Conservation (phyloP, 2,888 invertebrate species). For the Cheilosia urbana region DNA sequence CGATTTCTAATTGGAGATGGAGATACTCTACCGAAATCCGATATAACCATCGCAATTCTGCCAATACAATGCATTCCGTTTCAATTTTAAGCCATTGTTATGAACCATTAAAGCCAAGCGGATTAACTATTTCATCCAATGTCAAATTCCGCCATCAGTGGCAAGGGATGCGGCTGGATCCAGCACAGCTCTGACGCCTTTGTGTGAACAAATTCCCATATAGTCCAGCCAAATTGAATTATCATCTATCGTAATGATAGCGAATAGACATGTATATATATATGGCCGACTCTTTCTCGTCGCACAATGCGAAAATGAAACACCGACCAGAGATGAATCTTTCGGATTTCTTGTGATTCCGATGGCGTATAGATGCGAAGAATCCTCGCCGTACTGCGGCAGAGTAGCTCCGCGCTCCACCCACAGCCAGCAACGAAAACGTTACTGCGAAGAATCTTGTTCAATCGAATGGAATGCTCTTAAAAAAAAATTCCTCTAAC, state of each 20-base stretch:
- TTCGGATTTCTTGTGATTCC: slow-evolving; percentile 46
- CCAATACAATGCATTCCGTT: slow-evolving; percentile 15
- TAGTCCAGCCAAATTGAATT: slow-evolving; percentile 77
- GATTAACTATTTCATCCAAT: slow-evolving; percentile 63
- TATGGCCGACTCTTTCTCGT: slow-evolving; percentile 9
- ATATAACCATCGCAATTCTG: slow-evolving; percentile 1
- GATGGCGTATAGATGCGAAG: slow-evolving; percentile 5
- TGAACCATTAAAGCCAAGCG: slow-evolving; percentile 53
- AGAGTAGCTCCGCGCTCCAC: slow-evolving; percentile 35
- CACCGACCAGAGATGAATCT: slow-evolving; percentile 22
- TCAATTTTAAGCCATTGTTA: slow-evolving; percentile 58
- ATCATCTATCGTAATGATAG: slow-evolving; percentile 76
- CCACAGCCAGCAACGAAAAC: slow-evolving; percentile 63
- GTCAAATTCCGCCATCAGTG: slow-evolving; percentile 45
- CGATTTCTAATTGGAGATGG: slow-evolving; percentile 15
- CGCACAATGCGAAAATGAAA: slow-evolving; percentile 17
- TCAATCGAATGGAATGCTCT: slow-evolving; percentile 75
- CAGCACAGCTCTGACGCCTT: slow-evolving; percentile 32
- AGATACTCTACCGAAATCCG: slow-evolving; percentile 23
- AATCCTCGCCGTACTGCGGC: slow-evolving; percentile 53
- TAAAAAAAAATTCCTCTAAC: slow-evolving; percentile 72
- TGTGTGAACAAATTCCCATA: slow-evolving; percentile 53
- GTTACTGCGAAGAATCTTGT: slow-evolving; percentile 69
- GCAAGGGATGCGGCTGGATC: slow-evolving; percentile 30
- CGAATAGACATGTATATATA: slow-evolving; percentile 29